Evolutionary conservation across 1,140 invertebrate genomes (phyloP).

Genomic region (Drosophila watanabei): DNA sequence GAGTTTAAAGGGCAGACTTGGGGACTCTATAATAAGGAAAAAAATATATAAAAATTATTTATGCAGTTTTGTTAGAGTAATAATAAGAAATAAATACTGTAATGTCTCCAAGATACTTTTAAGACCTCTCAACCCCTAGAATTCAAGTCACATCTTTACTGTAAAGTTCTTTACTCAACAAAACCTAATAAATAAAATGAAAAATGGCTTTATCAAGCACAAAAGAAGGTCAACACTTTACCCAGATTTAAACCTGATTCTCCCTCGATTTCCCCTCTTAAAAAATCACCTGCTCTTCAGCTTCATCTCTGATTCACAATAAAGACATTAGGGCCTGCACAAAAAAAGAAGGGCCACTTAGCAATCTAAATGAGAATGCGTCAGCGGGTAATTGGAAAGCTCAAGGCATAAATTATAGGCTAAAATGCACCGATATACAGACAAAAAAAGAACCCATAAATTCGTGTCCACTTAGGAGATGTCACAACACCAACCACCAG

Average conservation of each 20-base stretch:
- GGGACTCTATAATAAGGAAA: background rate
- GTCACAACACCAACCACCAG: constrained; percentile 63
- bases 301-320: constrained; percentile 26
- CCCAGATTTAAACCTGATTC: background rate
- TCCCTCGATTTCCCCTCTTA: background rate
- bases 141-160: background rate
- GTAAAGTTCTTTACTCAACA: background rate
- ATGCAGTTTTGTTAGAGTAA: background rate
- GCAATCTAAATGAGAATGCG: constrained; percentile 54
- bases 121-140: background rate
- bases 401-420: constrained; percentile 56
- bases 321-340: constrained; percentile 46
- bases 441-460: constrained; percentile 45
- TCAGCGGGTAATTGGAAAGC: constrained; percentile 55
- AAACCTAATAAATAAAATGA: background rate
- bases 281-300: background rate
- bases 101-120: background rate
- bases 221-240: background rate
- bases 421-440: constrained; percentile 29
- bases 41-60: background rate
- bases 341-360: constrained; percentile 1
- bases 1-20: background rate
- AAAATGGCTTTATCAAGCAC: background rate
- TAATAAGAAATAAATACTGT: background rate
- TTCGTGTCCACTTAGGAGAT: constrained; percentile 52